Percentiles rank a stretch among this genome's conserved stretches.
phyloP scores from a whole-genome alignment of 2,888 invertebrate species.

The Pristionchus japonicus region DNA sequence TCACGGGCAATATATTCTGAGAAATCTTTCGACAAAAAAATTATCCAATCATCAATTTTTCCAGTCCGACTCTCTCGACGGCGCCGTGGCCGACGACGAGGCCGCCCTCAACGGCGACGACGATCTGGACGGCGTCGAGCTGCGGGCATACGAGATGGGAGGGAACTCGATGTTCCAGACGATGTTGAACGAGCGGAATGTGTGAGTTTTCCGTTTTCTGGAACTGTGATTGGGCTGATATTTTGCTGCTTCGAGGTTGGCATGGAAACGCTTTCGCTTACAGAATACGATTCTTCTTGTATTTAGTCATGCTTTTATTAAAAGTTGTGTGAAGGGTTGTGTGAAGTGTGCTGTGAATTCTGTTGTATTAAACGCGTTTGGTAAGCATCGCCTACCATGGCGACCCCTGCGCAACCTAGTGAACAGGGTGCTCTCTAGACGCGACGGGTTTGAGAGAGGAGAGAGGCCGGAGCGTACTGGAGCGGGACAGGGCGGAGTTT shows the following conservation, averaged over 20 bases:
- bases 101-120: too few species aligned
- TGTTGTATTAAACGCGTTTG: neutral
- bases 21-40: too few species aligned
- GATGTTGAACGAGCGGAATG: slow-evolving; percentile 9
- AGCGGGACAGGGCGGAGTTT: too few species aligned
- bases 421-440: too few species aligned
- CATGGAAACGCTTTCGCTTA: neutral
- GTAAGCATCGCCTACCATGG: neutral
- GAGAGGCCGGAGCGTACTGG: too few species aligned
- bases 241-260: neutral
- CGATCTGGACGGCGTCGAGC: neutral
- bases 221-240: too few species aligned
- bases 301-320: neutral
- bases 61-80: neutral
- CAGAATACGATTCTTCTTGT: neutral
- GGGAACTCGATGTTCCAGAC: slow-evolving; percentile 39
- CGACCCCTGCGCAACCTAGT: too few species aligned
- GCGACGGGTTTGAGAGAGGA: too few species aligned
- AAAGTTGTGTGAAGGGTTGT: neutral
- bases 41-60: too few species aligned
- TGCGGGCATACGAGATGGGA: slow-evolving; percentile 17
- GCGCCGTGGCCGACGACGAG: too few species aligned
- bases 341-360: neutral
- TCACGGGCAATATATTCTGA: too few species aligned
- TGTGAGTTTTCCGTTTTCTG: slow-evolving; percentile 21